Conservation (phyloP, 2,113 vertebrate genomes). For the Brachirus orientalis region DNA sequence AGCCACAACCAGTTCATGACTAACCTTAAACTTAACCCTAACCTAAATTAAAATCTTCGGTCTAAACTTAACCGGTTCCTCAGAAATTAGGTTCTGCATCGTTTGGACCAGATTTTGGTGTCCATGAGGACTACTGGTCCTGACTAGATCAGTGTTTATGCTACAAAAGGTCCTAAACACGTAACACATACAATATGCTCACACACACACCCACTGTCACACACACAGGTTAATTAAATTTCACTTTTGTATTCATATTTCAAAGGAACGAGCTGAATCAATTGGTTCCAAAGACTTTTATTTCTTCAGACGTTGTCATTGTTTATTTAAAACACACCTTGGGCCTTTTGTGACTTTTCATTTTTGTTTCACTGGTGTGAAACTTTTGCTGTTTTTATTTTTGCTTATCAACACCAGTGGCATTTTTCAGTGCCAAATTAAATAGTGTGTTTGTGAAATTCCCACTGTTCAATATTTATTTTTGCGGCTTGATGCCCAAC, state of each 20-base stretch:
- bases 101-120: too few species aligned
- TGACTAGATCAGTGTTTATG: too few species aligned
- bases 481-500: constrained; percentile 2
- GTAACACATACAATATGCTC: background rate
- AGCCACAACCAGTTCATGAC: too few species aligned
- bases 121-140: too few species aligned
- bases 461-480: constrained; percentile 1
- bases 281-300: constrained; percentile 18
- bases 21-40: too few species aligned
- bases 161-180: too few species aligned
- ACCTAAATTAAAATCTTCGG: too few species aligned
- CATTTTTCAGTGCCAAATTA: constrained; percentile 15
- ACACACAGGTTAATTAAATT: constrained; percentile 45
- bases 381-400: constrained; percentile 26
- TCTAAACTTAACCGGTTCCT: too few species aligned
- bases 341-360: constrained; percentile 30
- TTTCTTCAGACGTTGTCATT: constrained; percentile 24
- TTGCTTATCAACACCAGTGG: constrained; percentile 10
- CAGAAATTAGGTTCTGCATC: too few species aligned
- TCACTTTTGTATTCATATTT: constrained; percentile 36
- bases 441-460: constrained; percentile 16
- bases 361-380: constrained; percentile 32
- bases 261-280: constrained; percentile 8
- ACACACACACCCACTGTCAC: background rate
- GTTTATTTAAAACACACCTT: constrained; percentile 44